Evolutionary conservation across 2,113 vertebrate species (phyloP), one percentile per base, ranked within the genome.

Genomic region (Sebastes schlegelii): DNA sequence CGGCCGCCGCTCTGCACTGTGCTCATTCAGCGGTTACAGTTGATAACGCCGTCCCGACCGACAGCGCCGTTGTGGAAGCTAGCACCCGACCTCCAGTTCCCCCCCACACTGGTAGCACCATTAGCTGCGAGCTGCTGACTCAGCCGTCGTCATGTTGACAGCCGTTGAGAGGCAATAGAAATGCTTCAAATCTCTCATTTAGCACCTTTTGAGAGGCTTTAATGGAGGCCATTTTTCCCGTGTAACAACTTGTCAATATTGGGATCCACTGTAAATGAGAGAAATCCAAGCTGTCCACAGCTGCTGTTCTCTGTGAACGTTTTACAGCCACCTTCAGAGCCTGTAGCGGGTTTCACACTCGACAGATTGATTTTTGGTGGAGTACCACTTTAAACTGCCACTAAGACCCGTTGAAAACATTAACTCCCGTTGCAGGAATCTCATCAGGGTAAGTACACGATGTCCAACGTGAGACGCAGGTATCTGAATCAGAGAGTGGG

Each of bases 401-500:
- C 19, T 5, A 1, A 42, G 17, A 48, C 57, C 21, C 48, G 43
- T 17, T 74, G 16, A 57, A 51, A 34, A 65, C 17, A 21, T 48
- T 48, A 17, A 40, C 11, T 23, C 23, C 43, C 23, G 10, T 6
- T 55, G 58, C n/a, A n/a, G 21, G 12, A 34, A n/a, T 67, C 51
- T 68, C 42, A 49, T 65, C 19, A 46, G 46, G 16, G 49, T 61
- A 21, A 54, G 69, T 9, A 6, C 12, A 17, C 5, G 45, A 58
- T n/a, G 3, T 58, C 21, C 2, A 4, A 49, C 63, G 55, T 46
- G 19, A 72, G 45, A 76, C 48, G 19, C 72, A 52, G 21, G 11
- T 58, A 42, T 70, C 7, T 79, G 70, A 75, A 54, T 71, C 54
- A 49, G 60, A 42, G 60, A 46, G 60, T 79, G 71, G 72, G 71